Percentiles rank a stretch among this genome's conserved stretches.
Conservation (phyloP, 2,888 invertebrate species). For the Autographa gamma region DNA sequence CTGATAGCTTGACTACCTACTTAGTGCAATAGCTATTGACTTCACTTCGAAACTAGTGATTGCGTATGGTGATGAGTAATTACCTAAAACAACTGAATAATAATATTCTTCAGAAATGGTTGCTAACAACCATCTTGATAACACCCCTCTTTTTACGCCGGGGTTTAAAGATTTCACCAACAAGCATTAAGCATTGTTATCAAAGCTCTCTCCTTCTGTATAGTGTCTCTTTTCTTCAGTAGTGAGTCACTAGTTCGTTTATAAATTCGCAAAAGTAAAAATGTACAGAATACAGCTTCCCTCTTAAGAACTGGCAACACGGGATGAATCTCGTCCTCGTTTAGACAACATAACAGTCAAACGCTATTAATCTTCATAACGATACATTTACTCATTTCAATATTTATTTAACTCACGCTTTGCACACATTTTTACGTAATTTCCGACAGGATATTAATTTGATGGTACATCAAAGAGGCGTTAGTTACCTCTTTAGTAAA, state of each 20-base stretch:
- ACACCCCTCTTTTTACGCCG: too few relatives aligned
- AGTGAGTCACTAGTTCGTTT: too few relatives aligned
- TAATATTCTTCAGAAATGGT: too few relatives aligned
- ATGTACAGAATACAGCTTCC: too few relatives aligned
- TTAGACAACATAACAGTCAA: background rate
- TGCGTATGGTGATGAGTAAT: background rate
- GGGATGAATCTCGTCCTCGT: background rate
- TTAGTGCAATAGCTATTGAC: background rate
- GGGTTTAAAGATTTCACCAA: too few relatives aligned
- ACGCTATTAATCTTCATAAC: background rate
- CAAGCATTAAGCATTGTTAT: too few relatives aligned
- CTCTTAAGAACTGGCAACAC: background rate
- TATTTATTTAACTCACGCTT: slow-evolving; percentile 22
- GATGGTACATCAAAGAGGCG: slow-evolving; percentile 13
- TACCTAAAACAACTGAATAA: too few relatives aligned
- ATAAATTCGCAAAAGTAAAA: too few relatives aligned
- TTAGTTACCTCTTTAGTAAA: background rate
- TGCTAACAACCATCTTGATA: too few relatives aligned
- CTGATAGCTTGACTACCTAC: background rate
- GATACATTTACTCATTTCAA: slow-evolving; percentile 19
- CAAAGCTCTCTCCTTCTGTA: too few relatives aligned
- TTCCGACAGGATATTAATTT: slow-evolving; percentile 23
- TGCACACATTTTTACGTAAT: slow-evolving; percentile 22
- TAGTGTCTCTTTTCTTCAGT: too few relatives aligned
- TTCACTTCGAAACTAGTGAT: background rate